Evolutionary conservation across 2,113 vertebrate species (phyloP), one percentile per base, ranked within the genome.

Genomic region (Esox niger): DNA sequence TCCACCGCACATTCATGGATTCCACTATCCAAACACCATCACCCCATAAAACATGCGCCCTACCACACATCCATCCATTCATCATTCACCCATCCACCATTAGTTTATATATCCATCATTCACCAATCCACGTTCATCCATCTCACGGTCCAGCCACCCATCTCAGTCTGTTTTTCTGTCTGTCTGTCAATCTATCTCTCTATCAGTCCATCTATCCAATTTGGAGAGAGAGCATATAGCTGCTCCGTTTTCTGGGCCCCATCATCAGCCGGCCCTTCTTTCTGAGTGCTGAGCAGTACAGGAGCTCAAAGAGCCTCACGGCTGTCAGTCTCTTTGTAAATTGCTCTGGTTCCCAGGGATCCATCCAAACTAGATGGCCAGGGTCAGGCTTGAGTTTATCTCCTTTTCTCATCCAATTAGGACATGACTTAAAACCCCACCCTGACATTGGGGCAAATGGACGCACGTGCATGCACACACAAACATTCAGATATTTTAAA

Each of bases 341-440:
- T 89, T 86, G 79, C 82, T 76, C 70, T 63, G 66, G 67, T 79
- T 80, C 67, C 72, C 76, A 69, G 58, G 56, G 72, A 78, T 66
- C 70, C 84, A 82, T 87, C 85, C 74, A 73, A n/a, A 72, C 76
- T 82, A 78, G 77, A 84, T 77, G 74, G 80, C 84, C 66, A 54
- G 33, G 84, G 82, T 87, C 81, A 84, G 69, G 71, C 76, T 56
- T 47, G 61, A 70, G 74, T 67, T 64, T 80, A 86, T 82, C 87
- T 84, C 73, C 74, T 77, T 79, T 80, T 87, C 86, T 88, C 78
- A 87, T 90, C 79, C 85, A 88, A 91, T 91, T 91, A 89, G 81
- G 80, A 86, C 80, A 87, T 77, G 68, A 84, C 82, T 85, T 88
- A 76, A 87, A 89, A 86, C 69, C 79, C 77, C 79, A 81, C 74